A percentile compares a stretch with the other conserved stretches of the same genome.
phyloP scores from a whole-genome alignment of 2,888 invertebrate species.

The Ennomos fuscantarius region DNA sequence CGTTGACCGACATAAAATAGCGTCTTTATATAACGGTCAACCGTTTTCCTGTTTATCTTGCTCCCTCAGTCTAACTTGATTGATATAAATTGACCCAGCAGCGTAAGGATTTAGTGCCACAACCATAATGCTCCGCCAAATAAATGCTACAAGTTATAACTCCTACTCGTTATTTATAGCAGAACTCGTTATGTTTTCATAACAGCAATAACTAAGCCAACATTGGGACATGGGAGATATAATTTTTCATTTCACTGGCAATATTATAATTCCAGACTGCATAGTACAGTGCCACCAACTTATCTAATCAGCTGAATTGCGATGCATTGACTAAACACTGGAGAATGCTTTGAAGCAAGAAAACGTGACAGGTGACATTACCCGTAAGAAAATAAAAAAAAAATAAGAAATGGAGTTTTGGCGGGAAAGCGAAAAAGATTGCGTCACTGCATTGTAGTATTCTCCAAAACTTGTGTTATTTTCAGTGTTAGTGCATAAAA shows the following conservation, averaged over 20 bases:
- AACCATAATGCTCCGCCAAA: neutral
- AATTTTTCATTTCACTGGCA: slow-evolving; percentile 25
- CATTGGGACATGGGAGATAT: slow-evolving; percentile 22
- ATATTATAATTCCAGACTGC: slow-evolving; percentile 24
- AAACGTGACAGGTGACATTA: too few relatives aligned
- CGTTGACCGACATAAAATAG: slow-evolving; percentile 1
- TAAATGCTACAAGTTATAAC: slow-evolving; percentile 7
- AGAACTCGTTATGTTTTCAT: slow-evolving; percentile 11
- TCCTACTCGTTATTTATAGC: slow-evolving; percentile 6
- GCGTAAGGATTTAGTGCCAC: slow-evolving; percentile 1
- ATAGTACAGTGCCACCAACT: neutral
- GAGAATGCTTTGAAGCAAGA: too few relatives aligned
- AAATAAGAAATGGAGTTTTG: too few relatives aligned
- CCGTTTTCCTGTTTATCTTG: slow-evolving; percentile 16
- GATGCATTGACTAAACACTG: too few relatives aligned
- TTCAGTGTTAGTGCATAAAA: too few relatives aligned
- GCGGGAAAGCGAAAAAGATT: too few relatives aligned
- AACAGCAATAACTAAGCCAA: slow-evolving; percentile 24
- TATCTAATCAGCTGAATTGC: too few relatives aligned
- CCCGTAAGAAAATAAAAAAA: too few relatives aligned
- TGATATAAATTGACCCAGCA: slow-evolving; percentile 13
- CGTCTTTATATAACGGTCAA: neutral
- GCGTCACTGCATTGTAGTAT: too few relatives aligned
- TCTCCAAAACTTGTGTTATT: too few relatives aligned
- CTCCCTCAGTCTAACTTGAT: slow-evolving; percentile 1